Base-by-base conservation (phyloP, 2,113 vertebrate species). In the Struthidea cinerea region DNA sequence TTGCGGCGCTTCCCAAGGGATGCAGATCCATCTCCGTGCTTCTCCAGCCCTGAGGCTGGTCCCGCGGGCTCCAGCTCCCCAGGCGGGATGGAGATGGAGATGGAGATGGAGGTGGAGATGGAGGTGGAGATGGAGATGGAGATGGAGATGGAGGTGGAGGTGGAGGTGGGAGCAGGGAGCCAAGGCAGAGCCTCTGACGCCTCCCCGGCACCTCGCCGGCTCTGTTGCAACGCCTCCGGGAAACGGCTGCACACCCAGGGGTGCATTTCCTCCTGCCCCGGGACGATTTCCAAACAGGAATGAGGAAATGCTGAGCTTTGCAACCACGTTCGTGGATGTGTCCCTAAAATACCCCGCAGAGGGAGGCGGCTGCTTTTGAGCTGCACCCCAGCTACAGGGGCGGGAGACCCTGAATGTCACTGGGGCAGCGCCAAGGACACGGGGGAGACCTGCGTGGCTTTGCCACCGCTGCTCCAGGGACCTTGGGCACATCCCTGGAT, bases 401-500 rank as follows among this genome's bases (percentile, higher is more conserved):
- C 56, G 4, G 53, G 57, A 63, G 77, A 22, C 56, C 35, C 61
- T 7, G 52, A 13, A 15, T 11, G 3, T 27, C 86, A 33, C 61
- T 70, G 0, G 1, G 64, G n/a, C 60, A 15, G 69, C 41, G 6
- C 1, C 39, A 13, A 9, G 55, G 84, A 20, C 82, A 24, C 0
- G 6, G 18, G 69, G 35, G 12, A 33, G 20, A n/a, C 52, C 7
- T 0, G 1, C 0, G 1, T 1, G 13, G 16, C 64, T 35, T 55
- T 68, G 74, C 20, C 89, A 37, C 50, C 1, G 1, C 81, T 53
- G 74, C 55, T 71, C 22, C 0, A 0, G 50, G 42, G 60, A 6
- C 81, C 52, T 67, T 0, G 6, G 60, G 74, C 44, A 32, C 24
- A 2, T 6, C 24, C 35, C 42, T 4, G 52, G 37, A 30, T 64